phyloP scores from a whole-genome alignment of 2,888 invertebrate species.

The Nemapogon koenigi region DNA sequence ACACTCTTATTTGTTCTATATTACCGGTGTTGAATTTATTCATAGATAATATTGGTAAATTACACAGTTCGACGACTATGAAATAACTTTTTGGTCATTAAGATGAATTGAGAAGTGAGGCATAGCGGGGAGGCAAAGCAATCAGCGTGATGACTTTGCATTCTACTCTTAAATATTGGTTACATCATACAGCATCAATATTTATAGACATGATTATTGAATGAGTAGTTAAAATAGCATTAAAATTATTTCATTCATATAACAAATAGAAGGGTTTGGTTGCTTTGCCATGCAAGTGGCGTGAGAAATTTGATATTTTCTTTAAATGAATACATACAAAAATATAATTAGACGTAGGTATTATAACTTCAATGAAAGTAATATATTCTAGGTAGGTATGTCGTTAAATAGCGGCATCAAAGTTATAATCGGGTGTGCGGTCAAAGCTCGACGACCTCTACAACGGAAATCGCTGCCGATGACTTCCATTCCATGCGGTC shows the following conservation, averaged over 20 bases:
- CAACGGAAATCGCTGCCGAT: slow-evolving; percentile 29
- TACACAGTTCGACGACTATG: slow-evolving; percentile 1
- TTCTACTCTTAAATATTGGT: not conserved
- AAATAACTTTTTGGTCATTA: slow-evolving; percentile 5
- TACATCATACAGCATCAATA: not conserved
- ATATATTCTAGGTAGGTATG: too few species aligned
- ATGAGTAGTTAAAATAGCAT: not conserved
- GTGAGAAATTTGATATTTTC: too few species aligned
- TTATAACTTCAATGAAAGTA: too few species aligned
- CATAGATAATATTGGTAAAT: not conserved
- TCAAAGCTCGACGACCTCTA: slow-evolving; percentile 27
- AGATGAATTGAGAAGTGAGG: not conserved
- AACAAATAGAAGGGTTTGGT: too few species aligned
- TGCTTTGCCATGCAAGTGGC: too few species aligned
- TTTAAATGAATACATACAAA: too few species aligned
- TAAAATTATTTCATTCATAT: not conserved
- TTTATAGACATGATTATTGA: too few species aligned
- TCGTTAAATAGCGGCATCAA: too few species aligned
- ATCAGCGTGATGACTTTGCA: slow-evolving; percentile 2
- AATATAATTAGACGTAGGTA: too few species aligned
- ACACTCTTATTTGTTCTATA: too few species aligned
- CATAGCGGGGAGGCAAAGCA: not conserved
- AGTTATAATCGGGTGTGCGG: slow-evolving; percentile 25
- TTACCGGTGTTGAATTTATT: not conserved
- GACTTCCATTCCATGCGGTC: slow-evolving; percentile 22